phyloP scores from a whole-genome alignment of 2,888 invertebrate genomes.

The Ochropacha duplaris region DNA sequence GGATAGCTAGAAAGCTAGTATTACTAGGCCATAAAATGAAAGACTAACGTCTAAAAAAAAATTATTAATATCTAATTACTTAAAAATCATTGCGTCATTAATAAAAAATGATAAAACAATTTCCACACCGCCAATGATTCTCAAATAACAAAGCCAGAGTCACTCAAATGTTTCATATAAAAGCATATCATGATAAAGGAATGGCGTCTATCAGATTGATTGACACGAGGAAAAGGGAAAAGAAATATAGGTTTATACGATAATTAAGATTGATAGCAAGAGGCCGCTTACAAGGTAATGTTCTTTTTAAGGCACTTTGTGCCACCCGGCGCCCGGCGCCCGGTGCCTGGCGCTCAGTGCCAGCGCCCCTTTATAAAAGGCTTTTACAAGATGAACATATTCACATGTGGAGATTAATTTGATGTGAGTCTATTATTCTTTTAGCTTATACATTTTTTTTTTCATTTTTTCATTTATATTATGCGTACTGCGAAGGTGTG shows the following conservation, averaged over 20 bases:
- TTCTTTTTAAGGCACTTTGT: not conserved
- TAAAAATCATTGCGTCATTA: no score
- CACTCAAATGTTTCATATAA: slow-evolving; percentile 10
- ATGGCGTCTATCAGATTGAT: slow-evolving; percentile 23
- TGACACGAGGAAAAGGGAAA: slow-evolving; percentile 27
- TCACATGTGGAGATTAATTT: not conserved
- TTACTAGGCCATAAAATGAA: no score
- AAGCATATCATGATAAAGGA: slow-evolving; percentile 17
- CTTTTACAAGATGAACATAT: not conserved
- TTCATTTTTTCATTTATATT: no score
- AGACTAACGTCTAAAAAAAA: no score
- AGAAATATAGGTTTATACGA: slow-evolving; percentile 1
- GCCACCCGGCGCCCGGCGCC: not conserved
- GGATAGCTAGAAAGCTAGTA: no score
- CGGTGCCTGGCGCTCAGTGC: no score
- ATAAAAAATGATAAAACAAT: no score
- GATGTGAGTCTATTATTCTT: not conserved
- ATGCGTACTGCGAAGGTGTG: no score
- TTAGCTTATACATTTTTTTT: no score
- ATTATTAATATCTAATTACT: no score
- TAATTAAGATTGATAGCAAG: slow-evolving; percentile 25
- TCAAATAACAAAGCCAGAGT: not conserved
- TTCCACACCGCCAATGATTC: not conserved
- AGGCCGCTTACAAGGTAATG: slow-evolving; percentile 7
- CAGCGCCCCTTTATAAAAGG: not conserved